Percentiles rank a stretch among this genome's conserved stretches.
phyloP scores from a whole-genome alignment of 2,113 vertebrate genomes.

The Passer montanus region DNA sequence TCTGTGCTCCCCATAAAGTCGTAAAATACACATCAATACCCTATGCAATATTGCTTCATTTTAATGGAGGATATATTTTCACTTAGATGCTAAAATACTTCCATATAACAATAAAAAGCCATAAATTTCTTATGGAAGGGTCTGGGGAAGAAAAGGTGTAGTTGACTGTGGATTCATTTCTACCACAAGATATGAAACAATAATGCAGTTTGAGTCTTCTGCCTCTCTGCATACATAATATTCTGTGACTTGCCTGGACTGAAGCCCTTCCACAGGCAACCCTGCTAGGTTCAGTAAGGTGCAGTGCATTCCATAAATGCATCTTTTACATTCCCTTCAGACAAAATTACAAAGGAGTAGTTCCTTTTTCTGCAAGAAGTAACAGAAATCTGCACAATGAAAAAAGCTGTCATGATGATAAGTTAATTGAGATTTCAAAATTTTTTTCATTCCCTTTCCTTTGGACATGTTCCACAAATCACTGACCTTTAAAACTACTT shows the following conservation, averaged over 20 bases:
- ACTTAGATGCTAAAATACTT: slow-evolving; percentile 15
- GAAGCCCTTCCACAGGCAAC: not conserved
- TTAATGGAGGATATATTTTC: slow-evolving; percentile 25
- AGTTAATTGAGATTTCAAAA: slow-evolving; percentile 36
- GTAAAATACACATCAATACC: not conserved
- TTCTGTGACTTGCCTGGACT: not conserved
- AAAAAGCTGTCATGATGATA: slow-evolving; percentile 30
- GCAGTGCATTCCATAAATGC: not conserved
- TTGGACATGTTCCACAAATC: not conserved
- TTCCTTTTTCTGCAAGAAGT: slow-evolving; percentile 42
- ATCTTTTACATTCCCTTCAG: not conserved
- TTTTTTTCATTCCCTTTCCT: slow-evolving; percentile 11
- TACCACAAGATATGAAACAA: not conserved
- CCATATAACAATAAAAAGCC: not conserved
- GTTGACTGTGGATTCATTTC: not conserved
- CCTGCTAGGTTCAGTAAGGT: not conserved
- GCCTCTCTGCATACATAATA: not conserved
- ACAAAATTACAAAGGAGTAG: not conserved
- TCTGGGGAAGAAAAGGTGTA: not conserved
- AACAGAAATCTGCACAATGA: slow-evolving; percentile 13
- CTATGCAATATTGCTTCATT: not conserved
- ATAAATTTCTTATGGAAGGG: not conserved
- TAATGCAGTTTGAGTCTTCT: not conserved
- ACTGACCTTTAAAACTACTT: not conserved
- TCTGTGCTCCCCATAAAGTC: not conserved